phyloP scores from a whole-genome alignment of 2,113 vertebrate species.

The Gulo gulo region DNA sequence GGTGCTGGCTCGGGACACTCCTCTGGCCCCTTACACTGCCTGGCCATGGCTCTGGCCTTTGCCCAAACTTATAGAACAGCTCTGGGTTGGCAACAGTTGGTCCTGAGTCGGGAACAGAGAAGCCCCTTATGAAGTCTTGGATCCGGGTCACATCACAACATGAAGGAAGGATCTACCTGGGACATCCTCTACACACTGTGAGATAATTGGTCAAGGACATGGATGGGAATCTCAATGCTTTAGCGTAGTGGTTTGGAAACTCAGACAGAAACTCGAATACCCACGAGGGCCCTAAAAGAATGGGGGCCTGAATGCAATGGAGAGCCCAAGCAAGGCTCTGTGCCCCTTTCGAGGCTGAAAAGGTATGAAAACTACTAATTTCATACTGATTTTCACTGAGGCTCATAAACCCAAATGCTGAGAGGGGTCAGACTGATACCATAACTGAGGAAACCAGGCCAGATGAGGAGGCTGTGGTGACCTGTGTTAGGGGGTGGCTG shows the following conservation, averaged over 20 bases:
- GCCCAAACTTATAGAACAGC: constrained; percentile 25
- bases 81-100: not conserved
- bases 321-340: not conserved
- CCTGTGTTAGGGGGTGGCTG: not conserved
- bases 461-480: not conserved
- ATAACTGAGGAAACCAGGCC: not conserved
- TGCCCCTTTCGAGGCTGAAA: not conserved
- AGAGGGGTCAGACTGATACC: not conserved
- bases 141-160: not conserved
- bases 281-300: not conserved
- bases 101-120: not conserved
- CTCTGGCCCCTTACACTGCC: not conserved
- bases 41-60: constrained; percentile 27
- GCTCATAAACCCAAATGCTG: not conserved
- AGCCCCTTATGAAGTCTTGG: not conserved
- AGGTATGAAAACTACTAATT: not conserved
- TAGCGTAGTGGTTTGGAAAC: not conserved
- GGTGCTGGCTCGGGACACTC: not conserved
- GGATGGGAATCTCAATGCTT: not conserved
- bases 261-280: not conserved
- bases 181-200: not conserved
- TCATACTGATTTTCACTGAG: no score
- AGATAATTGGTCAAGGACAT: not conserved
- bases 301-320: not conserved
- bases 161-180: not conserved